Base-by-base conservation (phyloP, 2,888 invertebrate species). In the Drosophila neotestacea region DNA sequence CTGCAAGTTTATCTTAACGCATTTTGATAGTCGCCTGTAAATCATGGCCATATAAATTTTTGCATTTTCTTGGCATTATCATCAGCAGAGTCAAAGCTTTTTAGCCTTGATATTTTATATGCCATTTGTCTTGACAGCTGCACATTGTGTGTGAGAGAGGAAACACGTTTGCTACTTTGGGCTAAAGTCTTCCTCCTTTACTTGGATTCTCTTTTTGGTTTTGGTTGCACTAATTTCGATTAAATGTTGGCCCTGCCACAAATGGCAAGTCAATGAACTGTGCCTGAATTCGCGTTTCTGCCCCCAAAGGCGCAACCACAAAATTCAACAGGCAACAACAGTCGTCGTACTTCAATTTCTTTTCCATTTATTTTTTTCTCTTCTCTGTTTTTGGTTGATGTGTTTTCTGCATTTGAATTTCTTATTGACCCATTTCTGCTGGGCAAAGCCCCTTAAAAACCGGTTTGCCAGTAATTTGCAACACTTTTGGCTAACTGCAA, bases 391-490 rank as follows among this genome's bases (percentile, higher is more conserved):
- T 46, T 30, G n/a, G 13, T 10, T 9, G 22, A n/a, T 55, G 36
- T 32, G 59, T 48, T 66, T 63, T 63, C n/a, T 65, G 66, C 79
- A 75, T 79, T 79, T 79, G 79, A 79, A 79, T 72, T 82, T 79
- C 82, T 79, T 79, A 82, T 79, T 79, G 79, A 79, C 79, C 79
- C 82, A 79, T 79, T 79, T 79, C 82, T 79, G 73, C 27, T 60
- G 68, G 74, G 61, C 62, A 60, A 61, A 55, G 28, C 36, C 46
- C 36, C 22, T 60, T 56, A 39, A 58, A 70, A 81, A 81, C 82
- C 56, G 70, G 79, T 79, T 79, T 62, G 47, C 42, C 38, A 56
- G 69, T 75, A 64, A 78, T 75, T 79, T 82, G 75, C 79, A 79
- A 79, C 79, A 79, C 75, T 79, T 79, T 79, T 73, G 66, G 67